Percentiles rank a stretch among this genome's conserved stretches.
Conservation (phyloP, 2,797 vertebrate genomes). For the Molossus alvarezi region DNA sequence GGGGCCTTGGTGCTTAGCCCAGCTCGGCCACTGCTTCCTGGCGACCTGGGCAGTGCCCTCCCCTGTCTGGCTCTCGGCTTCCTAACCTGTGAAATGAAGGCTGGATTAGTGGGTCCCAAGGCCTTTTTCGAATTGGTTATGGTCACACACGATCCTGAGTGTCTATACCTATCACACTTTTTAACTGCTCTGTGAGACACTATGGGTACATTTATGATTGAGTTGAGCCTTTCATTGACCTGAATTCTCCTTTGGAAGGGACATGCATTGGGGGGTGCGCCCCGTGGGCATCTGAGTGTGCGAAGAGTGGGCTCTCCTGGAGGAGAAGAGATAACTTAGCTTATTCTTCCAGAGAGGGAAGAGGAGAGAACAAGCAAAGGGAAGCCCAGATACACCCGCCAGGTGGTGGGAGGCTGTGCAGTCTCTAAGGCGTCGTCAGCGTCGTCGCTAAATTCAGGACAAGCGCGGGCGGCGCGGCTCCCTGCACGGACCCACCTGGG, state of each 20-base stretch:
- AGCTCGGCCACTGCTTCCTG: neutral
- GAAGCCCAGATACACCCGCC: neutral
- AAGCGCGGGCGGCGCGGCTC: neutral
- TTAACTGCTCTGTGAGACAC: neutral
- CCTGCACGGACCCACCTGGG: neutral
- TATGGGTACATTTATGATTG: neutral
- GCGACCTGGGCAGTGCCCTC: neutral
- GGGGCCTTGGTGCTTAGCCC: neutral
- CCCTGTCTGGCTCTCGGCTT: neutral
- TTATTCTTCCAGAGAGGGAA: slow-evolving; percentile 5
- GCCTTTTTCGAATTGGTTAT: neutral
- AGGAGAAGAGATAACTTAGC: neutral
- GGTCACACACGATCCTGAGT: neutral
- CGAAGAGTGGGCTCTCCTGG: neutral
- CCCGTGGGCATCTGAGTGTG: neutral
- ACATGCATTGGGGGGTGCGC: neutral
- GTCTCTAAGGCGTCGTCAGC: neutral
- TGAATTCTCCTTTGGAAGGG: neutral
- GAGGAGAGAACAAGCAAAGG: neutral
- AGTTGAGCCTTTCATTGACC: neutral
- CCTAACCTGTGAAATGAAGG: neutral
- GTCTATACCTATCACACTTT: no score
- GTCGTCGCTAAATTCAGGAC: neutral
- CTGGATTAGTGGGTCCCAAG: neutral
- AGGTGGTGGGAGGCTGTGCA: neutral